A percentile compares a stretch with the other conserved stretches of the same genome.
These are phyloP conservation scores for Buathra laborator DNA, from an alignment of 2,888 invertebrate species.

Conservation along the genomic window DNA sequence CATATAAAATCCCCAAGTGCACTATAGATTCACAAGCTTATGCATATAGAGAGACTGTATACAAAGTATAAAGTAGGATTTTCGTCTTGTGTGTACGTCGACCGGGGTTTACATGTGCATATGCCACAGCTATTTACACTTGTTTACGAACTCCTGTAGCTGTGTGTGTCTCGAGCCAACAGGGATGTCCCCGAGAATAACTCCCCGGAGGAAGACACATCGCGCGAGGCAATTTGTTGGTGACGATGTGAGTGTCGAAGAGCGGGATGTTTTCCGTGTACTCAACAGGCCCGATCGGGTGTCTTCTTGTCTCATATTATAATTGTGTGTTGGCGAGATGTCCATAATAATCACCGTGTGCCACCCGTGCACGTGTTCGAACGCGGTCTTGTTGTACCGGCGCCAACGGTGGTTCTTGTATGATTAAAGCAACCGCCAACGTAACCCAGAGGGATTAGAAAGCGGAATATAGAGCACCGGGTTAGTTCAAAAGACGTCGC, in stretches of 20 bases:
- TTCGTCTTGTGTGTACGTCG: conserved; percentile 11
- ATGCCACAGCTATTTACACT: neutral
- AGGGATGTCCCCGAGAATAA: conserved; percentile 29
- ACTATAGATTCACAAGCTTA: conserved; percentile 30
- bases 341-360: conserved; percentile 15
- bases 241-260: conserved; percentile 15
- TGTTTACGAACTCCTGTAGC: conserved; percentile 28
- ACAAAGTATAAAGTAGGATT: conserved; percentile 37
- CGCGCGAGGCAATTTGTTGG: conserved; percentile 43
- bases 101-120: conserved; percentile 24
- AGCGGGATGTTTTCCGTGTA: conserved; percentile 2
- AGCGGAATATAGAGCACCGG: neutral
- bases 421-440: conserved; percentile 27
- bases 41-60: conserved; percentile 17
- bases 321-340: conserved; percentile 20
- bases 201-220: conserved; percentile 41
- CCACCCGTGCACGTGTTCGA: conserved; percentile 22
- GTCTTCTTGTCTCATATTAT: conserved; percentile 22
- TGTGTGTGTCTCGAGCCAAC: conserved; percentile 56
- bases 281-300: conserved; percentile 19
- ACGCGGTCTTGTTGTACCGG: conserved; percentile 63
- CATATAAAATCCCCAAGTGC: conserved; percentile 17
- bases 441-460: conserved; percentile 21
- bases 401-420: conserved; percentile 55
- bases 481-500: conserved; percentile 68